Evolutionary conservation across 2,888 invertebrate species (phyloP).

Genomic region (Podotricha telesiphe): DNA sequence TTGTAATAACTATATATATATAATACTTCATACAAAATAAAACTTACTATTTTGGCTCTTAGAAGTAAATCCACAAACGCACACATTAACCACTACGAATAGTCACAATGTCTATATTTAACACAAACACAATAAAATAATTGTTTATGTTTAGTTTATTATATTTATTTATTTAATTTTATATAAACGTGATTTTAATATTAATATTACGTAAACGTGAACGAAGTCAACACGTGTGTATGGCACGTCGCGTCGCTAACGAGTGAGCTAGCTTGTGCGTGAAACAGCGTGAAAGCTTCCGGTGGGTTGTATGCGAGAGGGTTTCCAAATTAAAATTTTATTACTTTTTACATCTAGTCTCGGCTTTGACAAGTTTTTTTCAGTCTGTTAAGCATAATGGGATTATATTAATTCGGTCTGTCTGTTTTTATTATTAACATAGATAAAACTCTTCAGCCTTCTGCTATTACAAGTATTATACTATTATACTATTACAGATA

Average conservation of each 20-base stretch:
- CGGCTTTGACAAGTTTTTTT: too few species aligned
- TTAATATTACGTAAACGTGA: conserved; percentile 1
- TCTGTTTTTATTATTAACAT: too few species aligned
- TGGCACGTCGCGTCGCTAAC: conserved; percentile 44
- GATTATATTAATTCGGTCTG: too few species aligned
- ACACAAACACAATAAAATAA: conserved; percentile 5
- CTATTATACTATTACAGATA: too few species aligned
- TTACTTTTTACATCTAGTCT: too few species aligned
- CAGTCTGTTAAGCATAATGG: too few species aligned
- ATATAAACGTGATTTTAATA: background rate
- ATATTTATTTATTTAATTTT: background rate
- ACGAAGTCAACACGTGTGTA: conserved; percentile 42
- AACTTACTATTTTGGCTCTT: background rate
- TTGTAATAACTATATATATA: too few species aligned
- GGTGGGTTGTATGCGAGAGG: conserved; percentile 47
- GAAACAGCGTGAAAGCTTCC: conserved; percentile 58
- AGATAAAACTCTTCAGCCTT: too few species aligned
- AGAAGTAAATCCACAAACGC: conserved; percentile 12
- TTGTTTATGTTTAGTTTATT: background rate
- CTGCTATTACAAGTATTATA: too few species aligned
- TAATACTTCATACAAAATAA: too few species aligned
- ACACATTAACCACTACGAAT: background rate
- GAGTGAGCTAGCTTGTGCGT: conserved; percentile 44
- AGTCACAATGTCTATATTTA: conserved; percentile 2
- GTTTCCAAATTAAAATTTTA: background rate